phyloP scores from a whole-genome alignment of 2,113 vertebrate species.

The Thermophis baileyi region DNA sequence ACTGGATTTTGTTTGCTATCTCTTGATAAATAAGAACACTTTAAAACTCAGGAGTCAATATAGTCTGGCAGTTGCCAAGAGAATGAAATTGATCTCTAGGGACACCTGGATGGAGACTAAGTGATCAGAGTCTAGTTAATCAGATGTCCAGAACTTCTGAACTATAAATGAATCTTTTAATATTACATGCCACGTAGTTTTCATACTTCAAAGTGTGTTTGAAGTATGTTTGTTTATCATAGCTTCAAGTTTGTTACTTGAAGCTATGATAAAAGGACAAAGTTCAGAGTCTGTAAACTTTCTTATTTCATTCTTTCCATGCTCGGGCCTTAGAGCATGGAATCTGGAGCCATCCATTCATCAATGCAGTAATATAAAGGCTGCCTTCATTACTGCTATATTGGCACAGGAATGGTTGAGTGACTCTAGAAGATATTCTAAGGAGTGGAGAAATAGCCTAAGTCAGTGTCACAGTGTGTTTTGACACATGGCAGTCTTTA shows the following conservation, averaged over 20 bases:
- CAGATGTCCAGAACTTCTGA: not conserved
- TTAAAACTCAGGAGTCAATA: not conserved
- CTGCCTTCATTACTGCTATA: not conserved
- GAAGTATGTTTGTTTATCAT: too few species aligned
- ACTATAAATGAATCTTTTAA: not conserved
- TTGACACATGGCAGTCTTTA: not conserved
- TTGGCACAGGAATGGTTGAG: not conserved
- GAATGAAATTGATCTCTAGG: not conserved
- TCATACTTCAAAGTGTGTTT: not conserved
- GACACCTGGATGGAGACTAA: not conserved
- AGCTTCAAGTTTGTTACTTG: not conserved
- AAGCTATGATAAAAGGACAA: not conserved
- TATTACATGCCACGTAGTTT: not conserved
- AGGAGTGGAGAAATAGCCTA: not conserved
- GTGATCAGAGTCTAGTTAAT: not conserved
- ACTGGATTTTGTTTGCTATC: not conserved
- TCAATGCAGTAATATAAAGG: not conserved
- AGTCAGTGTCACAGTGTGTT: not conserved
- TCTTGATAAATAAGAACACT: not conserved
- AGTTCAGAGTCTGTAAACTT: not conserved
- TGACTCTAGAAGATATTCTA: not conserved
- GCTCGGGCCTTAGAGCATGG: not conserved
- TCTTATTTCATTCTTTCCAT: not conserved
- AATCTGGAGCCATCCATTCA: not conserved
- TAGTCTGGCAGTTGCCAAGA: not conserved